Base-by-base conservation (phyloP, 2,888 invertebrate genomes). In the Crepidodera aurea region DNA sequence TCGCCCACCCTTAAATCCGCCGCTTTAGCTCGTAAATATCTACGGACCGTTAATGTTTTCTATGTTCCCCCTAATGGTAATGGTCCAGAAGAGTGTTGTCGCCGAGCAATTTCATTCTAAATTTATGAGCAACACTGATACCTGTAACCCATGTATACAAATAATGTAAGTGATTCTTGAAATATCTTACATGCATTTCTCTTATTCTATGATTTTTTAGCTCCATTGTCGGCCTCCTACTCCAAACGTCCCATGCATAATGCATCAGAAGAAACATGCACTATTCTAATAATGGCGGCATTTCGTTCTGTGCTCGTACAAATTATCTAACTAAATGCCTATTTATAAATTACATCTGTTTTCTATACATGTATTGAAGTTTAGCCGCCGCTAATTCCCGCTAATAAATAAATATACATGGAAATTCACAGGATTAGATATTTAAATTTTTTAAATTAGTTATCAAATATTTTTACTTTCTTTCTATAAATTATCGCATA, bases 281-380 rank as follows among this genome's bases (percentile, higher is more conserved):
- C 65, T 64, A 65, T 70, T 68, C 66, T 64, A 67, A 67, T 66
- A 67, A 67, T 66, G 57, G 68, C 68, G 60, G 65, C 60, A 60
- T 67, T 58, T 65, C 53, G 67, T 62, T 34, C 13, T 60, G 57
- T 69, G 68, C 66, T 69, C 69, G 67, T 68, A 71, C 71, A 71
- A 71, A 71, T 71, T 71, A 71, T 69, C 69, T 39, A 69, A 68
- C 69, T 71, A 71, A 71, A 71, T 67, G 68, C 68, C 65, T 67
- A 69, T 71, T 71, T 69, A 71, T 69, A 69, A 69, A 71, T 71
- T 69, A 65, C 69, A 66, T 63, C 64, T 64, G 68, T 66, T 69
- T 68, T 66, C 69, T 63, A 65, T 68, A 64, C 60, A 64, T 44
- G 63, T 61, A 59, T 67, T 68, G 66, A 66, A 66, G 66, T 68